Percentiles rank a stretch among this genome's conserved stretches.
These are phyloP conservation scores for Silurus aristotelis DNA, from an alignment of 2,797 vertebrate species.

Conservation along the genomic window DNA sequence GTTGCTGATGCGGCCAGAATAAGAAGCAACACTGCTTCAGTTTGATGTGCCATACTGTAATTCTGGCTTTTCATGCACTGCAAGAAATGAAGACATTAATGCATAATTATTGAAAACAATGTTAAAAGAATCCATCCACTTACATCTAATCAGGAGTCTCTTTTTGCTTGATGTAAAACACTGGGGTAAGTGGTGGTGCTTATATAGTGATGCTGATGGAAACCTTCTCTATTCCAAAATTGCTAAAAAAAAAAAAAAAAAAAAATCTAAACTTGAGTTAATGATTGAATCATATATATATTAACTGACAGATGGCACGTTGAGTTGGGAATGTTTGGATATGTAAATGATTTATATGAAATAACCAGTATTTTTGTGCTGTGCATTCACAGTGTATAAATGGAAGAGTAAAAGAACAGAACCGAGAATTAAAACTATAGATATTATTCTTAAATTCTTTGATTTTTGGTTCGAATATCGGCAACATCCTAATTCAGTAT, in stretches of 20 bases:
- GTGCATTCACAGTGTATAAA: neutral
- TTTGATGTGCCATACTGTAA: neutral
- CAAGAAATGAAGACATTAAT: neutral
- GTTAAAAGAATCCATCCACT: neutral
- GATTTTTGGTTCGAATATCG: neutral
- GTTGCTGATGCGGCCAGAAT: neutral
- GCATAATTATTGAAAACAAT: neutral
- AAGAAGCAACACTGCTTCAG: neutral
- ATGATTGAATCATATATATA: neutral
- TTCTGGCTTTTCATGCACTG: neutral
- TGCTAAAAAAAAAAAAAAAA: neutral
- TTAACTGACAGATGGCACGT: neutral
- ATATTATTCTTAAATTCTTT: neutral
- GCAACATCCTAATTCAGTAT: neutral
- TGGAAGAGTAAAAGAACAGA: neutral
- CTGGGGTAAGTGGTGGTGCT: neutral
- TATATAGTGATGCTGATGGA: neutral
- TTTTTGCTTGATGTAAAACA: neutral
- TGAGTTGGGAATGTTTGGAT: neutral
- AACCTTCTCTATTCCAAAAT: neutral
- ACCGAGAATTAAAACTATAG: neutral
- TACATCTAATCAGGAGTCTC: neutral
- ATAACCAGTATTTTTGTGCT: neutral
- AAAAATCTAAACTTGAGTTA: neutral
- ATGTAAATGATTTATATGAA: neutral